Evolutionary conservation across 53 echinoderm and acorn worm genomes (phyloP), one percentile per base, ranked within the genome.

Genomic region (Henricia sp.): DNA sequence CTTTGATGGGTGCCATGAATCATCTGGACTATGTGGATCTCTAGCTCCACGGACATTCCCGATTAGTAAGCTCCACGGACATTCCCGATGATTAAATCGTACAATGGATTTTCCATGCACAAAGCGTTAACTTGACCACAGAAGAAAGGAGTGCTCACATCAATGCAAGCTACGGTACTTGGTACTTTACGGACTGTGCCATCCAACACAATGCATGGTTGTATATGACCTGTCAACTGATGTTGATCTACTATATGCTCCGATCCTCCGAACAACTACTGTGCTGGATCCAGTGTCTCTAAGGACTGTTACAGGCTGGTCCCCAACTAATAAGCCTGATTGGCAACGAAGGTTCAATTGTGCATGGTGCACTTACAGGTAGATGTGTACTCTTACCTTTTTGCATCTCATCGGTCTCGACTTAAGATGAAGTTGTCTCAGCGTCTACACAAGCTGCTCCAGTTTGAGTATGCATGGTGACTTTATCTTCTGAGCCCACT

Each of bases 241-340:
- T 83, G 11, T 6, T 37, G 37, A 37, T 30, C 35, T 14, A 83
- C 68, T 11, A 83, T 21, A 11, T 40, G n/a, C n/a, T n/a, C n/a
- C n/a, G n/a, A n/a, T 32, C 39, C 38, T 52, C 20, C 68, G 67
- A 3, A 67, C 68, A 4, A 83, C 83, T n/a, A 83, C 83, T 16
- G 52, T 55, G 53, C 83, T 83, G 53, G 68, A 83, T 11, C 83
- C 83, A 52, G 68, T 83, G 28, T 83, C 83, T 53, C 83, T 56
- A 5, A 83, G 52, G 24, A 83, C 83, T 6, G 70, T 52, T 8
- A 68, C 38, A 19, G 38, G 52, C 54, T 42, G 26, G 38, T n/a
- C 4, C 26, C 54, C 54, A 4, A 89, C 34, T 62, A 71, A 11
- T 27, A 73, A 74, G 29, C 28, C 37, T 67, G 36, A 89, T 72